Percentiles rank a stretch among this genome's conserved stretches.
These are phyloP conservation scores for Gambelia wislizenii DNA, from an alignment of 2,797 vertebrate genomes.

Conservation along the genomic window DNA sequence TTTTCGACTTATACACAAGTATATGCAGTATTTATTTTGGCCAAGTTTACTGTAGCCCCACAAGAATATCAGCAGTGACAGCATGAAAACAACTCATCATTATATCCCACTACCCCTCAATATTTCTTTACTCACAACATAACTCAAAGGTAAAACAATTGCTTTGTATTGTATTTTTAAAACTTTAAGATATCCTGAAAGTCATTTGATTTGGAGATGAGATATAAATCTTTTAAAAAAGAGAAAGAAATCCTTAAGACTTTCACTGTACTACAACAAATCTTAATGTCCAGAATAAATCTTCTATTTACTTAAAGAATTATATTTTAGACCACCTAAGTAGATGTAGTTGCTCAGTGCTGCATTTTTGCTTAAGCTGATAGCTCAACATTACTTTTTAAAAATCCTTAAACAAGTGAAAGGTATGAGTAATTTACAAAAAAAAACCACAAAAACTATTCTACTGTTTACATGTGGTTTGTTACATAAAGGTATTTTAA, in stretches of 20 bases:
- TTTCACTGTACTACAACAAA: neutral
- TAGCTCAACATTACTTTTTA: neutral
- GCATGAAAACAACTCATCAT: neutral
- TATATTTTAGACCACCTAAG: neutral
- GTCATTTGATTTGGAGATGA: neutral
- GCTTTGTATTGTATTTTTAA: neutral
- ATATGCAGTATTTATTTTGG: neutral
- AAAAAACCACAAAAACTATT: conserved; percentile 7
- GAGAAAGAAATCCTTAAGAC: neutral
- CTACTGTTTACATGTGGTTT: conserved; percentile 12
- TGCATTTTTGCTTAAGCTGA: neutral
- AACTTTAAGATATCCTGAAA: neutral
- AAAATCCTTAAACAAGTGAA: conserved; percentile 17
- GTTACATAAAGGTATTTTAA: conserved; percentile 13
- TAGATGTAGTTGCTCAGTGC: neutral
- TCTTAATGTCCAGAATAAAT: neutral
- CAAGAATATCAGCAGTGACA: neutral
- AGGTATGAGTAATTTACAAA: conserved; percentile 23
- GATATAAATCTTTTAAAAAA: too few species aligned
- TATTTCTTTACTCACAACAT: neutral
- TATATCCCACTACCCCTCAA: neutral
- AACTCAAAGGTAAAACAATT: neutral
- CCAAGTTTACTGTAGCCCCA: neutral
- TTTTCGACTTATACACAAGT: too few species aligned
- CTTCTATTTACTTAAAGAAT: neutral